Evolutionary conservation across 2,113 vertebrate species (phyloP), one percentile per base, ranked within the genome.

Genomic region (Hucho hucho): DNA sequence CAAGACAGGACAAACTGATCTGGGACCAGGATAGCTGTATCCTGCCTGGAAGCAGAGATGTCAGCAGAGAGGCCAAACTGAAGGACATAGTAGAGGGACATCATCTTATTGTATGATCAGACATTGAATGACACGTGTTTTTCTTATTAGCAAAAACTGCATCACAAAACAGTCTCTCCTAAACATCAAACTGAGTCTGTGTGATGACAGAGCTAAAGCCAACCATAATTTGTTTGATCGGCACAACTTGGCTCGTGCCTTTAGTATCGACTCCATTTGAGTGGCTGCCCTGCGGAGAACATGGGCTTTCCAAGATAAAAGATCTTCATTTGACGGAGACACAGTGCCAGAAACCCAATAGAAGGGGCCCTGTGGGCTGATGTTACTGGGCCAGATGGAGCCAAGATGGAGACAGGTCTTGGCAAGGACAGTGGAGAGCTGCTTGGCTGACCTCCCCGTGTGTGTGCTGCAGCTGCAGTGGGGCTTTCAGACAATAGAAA

Each of bases 351-450:
- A 65, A 71, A 81, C 71, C 29, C 25, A 37, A 64, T 74, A 76
- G 70, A 68, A 66, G 6, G 28, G 43, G 64, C 18, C 46, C 22
- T 22, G 4, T 16, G 37, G 46, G 63, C 70, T 79, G 77, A 83
- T 70, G 76, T 78, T 77, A 75, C 49, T 73, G 37, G 69, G 61
- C 61, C 2, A 3, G 0, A 1, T 61, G 22, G 65, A 81, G 87
- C 88, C 83, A 88, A 87, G 72, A 87, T 81, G 70, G 75, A 81
- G 84, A 85, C 80, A 75, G 74, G 75, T 73, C 65, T 85, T 85
- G 87, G 85, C 84, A 83, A 37, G 46, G 72, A 79, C 46, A 4
- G 46, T 43, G 7, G 37, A 29, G 25, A 26, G 1, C 68, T 84
- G 84, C 69, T 70, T 79, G 84, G 76, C 77, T 85, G 82, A 84